These are phyloP conservation scores for Oreochromis tanganicae DNA, from an alignment of 2,113 vertebrate genomes.

Conservation along the genomic window DNA sequence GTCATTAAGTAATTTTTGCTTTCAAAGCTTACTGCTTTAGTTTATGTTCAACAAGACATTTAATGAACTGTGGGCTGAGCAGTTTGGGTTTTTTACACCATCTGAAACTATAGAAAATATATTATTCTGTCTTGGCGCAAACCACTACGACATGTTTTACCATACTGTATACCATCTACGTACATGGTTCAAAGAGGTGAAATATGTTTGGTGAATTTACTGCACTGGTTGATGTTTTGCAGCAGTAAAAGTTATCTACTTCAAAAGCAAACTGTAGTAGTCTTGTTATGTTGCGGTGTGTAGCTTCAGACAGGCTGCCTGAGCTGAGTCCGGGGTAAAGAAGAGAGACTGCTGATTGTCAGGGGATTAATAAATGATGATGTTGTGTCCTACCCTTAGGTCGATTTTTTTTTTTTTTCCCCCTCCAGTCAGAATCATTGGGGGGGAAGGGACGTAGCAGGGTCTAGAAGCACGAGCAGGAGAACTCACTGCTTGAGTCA, in stretches of 20 bases:
- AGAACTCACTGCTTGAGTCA: slow-evolving; percentile 33
- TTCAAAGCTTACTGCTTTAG: slow-evolving; percentile 26
- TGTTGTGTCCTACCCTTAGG: slow-evolving; percentile 20
- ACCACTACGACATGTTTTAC: slow-evolving; percentile 25
- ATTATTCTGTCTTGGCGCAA: not conserved
- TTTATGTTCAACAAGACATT: slow-evolving; percentile 51
- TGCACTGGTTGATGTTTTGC: slow-evolving; percentile 34
- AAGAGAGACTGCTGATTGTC: not conserved
- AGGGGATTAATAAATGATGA: slow-evolving; percentile 46
- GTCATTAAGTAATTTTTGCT: slow-evolving; percentile 41
- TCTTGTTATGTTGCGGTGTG: slow-evolving; percentile 11
- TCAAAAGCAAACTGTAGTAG: slow-evolving; percentile 8
- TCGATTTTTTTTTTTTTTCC: slow-evolving; percentile 1
- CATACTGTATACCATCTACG: slow-evolving; percentile 8
- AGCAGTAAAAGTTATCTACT: not conserved
- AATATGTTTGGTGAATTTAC: not conserved
- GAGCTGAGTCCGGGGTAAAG: not conserved
- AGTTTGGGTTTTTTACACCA: slow-evolving; percentile 20
- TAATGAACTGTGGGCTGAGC: slow-evolving; percentile 45
- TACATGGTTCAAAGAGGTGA: slow-evolving; percentile 15
- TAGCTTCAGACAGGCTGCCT: not conserved
- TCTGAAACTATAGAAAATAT: slow-evolving; percentile 40
- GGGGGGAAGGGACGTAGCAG: not conserved
- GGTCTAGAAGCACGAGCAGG: not conserved
- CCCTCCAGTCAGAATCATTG: not conserved